Evolutionary conservation across 2,797 vertebrate genomes (phyloP), one percentile per base, ranked within the genome.

Genomic region (Arremon brunneinucha): DNA sequence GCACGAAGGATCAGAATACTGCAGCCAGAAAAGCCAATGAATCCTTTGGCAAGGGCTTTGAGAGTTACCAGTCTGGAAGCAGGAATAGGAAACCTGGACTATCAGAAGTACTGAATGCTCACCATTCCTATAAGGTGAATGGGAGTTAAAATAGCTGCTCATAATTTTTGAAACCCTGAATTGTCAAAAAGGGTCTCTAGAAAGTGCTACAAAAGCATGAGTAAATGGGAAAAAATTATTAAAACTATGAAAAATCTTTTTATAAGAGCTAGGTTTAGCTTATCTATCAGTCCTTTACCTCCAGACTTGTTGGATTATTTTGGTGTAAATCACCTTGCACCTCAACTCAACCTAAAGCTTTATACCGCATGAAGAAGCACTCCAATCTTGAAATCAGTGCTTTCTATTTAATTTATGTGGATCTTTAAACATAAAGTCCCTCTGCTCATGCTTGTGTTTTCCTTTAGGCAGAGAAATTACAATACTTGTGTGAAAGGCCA

Each of bases 361-460:
- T 85, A 64, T 32, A 70, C 2, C 7, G 50, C 8, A 39, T 8
- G 6, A 87, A 34, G 27, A 87, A 88, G 34, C 7, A 87, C 53
- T 28, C 32, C n/a, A 74, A 1, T 59, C 44, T 60, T 80, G 30
- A 23, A 89, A 80, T 53, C 18, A 37, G 14, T 62, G 35, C 12
- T 68, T 87, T 94, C 60, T 49, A 50, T 78, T 78, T 88, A 49
- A 50, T 81, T 56, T 86, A 14, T 57, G 34, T 81, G 15, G 9
- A n/a, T 21, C 50, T 88, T 90, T 62, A 90, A 24, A 56, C 34
- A 44, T 37, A 49, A 91, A 37, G 22, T 39, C 5, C 64, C 6
- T 83, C n/a, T 71, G 12, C 5, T 83, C 8, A 22, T 65, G 22
- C 4, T 62, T 90, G 8, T 67, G 5, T 69, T 83, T 83, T 86